Evolutionary conservation across 2,888 invertebrate species (phyloP).

Genomic region (Aproaerema taeniolella): DNA sequence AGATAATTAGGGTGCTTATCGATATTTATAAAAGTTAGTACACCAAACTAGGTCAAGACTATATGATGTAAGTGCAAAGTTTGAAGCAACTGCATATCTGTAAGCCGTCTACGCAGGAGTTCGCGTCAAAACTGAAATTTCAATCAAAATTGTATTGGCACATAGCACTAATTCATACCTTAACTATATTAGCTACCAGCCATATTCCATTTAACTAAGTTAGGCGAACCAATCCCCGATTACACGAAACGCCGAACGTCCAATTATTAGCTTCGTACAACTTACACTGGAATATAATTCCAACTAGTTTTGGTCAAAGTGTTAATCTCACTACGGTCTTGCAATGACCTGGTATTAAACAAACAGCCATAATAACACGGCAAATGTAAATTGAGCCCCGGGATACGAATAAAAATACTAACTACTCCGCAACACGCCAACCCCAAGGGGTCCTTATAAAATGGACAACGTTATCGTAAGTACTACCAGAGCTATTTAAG

Average conservation of each 20-base stretch:
- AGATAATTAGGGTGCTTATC: too few species aligned
- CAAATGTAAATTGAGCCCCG: conserved; percentile 21
- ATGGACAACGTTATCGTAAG: conserved; percentile 29
- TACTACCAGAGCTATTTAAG: conserved; percentile 41
- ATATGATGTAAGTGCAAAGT: too few species aligned
- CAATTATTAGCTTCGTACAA: conserved; percentile 25
- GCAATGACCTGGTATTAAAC: conserved; percentile 29
- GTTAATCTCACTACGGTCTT: conserved; percentile 27
- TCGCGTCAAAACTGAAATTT: too few species aligned
- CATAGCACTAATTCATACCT: too few species aligned
- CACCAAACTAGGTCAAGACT: too few species aligned
- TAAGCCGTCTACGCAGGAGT: too few species aligned
- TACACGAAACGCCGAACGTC: conserved; percentile 22
- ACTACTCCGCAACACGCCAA: neutral
- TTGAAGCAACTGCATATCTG: too few species aligned
- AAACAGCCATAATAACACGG: conserved; percentile 27
- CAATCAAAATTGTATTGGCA: too few species aligned
- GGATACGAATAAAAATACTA: conserved; percentile 1
- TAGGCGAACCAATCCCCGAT: conserved; percentile 17
- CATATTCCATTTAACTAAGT: conserved; percentile 12
- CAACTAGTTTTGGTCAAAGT: conserved; percentile 27
- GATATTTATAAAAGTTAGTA: too few species aligned
- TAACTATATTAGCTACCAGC: too few species aligned
- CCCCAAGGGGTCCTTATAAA: conserved; percentile 19
- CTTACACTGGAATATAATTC: conserved; percentile 29